Percentiles rank a stretch among this genome's conserved stretches.
These are phyloP conservation scores for Ophion slaviceki DNA, from an alignment of 2,888 invertebrate species.

Conservation along the genomic window DNA sequence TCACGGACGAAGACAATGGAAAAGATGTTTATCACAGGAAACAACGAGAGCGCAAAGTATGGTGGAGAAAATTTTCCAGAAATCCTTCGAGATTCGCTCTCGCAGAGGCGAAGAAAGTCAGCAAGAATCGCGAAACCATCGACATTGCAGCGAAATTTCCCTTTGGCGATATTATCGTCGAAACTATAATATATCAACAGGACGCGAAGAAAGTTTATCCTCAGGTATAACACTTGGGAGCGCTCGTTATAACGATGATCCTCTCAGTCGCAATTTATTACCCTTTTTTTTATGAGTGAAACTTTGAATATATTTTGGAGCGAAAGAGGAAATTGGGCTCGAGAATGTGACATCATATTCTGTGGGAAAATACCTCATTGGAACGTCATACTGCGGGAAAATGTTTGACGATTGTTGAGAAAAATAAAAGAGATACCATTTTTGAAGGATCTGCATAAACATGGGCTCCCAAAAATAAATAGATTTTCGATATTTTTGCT, in stretches of 20 bases:
- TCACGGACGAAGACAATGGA: constrained; percentile 80
- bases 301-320: no score
- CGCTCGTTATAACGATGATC: no score
- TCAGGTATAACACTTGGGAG: constrained; percentile 63
- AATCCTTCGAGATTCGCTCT: constrained; percentile 88
- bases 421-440: background rate
- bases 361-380: background rate
- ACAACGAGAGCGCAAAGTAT: constrained; percentile 91
- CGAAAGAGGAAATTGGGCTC: no score
- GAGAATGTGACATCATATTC: background rate
- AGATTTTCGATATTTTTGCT: no score
- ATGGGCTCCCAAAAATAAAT: no score
- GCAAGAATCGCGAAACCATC: constrained; percentile 83
- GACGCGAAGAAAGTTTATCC: constrained; percentile 72
- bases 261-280: background rate
- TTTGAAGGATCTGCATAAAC: no score
- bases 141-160: constrained; percentile 88
- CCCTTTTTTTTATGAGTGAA: background rate
- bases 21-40: constrained; percentile 89
- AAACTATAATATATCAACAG: constrained; percentile 84
- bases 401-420: background rate
- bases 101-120: constrained; percentile 85
- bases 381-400: no score
- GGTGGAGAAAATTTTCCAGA: constrained; percentile 91
- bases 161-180: constrained; percentile 87